Evolutionary conservation across 1,140 invertebrate species (phyloP), one percentile per base, ranked within the genome.

Genomic region (Calliopsis andreniformis): DNA sequence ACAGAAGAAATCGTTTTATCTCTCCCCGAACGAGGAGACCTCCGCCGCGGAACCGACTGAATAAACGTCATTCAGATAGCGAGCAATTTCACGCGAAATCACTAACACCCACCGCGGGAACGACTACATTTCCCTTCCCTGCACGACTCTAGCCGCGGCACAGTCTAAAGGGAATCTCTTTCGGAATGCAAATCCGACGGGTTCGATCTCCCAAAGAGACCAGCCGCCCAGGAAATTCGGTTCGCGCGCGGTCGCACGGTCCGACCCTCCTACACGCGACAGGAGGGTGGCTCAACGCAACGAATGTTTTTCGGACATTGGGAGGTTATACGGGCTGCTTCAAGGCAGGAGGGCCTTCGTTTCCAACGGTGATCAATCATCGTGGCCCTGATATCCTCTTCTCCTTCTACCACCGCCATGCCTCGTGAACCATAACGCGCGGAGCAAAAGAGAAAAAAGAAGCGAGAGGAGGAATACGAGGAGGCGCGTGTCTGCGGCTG

Each of bases 301-400:
- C 59, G 69, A 89, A 91, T 91, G 90, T 89, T 91, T 91, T 90
- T 92, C 89, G 89, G 90, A 91, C 89, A 87, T 89, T 89, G 87
- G 81, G 53, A 63, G 70, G 35, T n/a, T 84, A 76, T 80, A 80
- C 64, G 68, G 67, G 69, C 45, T 59, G 35, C 59, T 55, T 56
- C 23, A 45, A 78, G 35, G 49, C 49, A 47, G 63, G 66, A 66
- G 56, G 82, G 79, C 78, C 76, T 83, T 83, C 45, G 78, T 76
- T 62, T 83, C 30, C n/a, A n/a, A 63, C 66, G 59, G 77, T 72
- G 76, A 85, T 87, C 79, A 71, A 83, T 83, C 75, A 81, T 75
- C 64, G 71, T 35, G 70, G 58, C 55, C 10, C 10, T 62, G 66
- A 59, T 82, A 76, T 76, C 56, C 71, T 59, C 70, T 49, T 78